Percentiles rank a stretch among this genome's conserved stretches.
phyloP scores from a whole-genome alignment of 2,113 vertebrate genomes.

The Cavia aperea region DNA sequence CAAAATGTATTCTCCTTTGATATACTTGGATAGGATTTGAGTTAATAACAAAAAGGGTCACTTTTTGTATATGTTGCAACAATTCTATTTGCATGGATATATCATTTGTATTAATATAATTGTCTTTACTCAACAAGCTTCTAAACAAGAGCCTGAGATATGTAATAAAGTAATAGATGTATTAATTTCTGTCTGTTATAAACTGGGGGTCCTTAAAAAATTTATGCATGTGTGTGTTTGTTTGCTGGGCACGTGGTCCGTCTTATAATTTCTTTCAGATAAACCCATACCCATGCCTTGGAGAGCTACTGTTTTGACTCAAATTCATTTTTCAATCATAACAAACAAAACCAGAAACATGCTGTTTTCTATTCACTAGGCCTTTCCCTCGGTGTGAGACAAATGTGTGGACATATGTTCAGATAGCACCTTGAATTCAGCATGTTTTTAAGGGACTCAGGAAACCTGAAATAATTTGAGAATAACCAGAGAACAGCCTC shows the following conservation, averaged over 20 bases:
- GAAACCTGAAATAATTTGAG: not conserved
- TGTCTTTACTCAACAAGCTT: not conserved
- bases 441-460: not conserved
- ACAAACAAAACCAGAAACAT: not conserved
- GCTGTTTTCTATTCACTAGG: rapidly evolving
- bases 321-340: not conserved
- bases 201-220: not conserved
- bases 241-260: not conserved
- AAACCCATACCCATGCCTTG: too few species aligned
- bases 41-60: not conserved
- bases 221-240: not conserved
- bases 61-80: not conserved
- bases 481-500: not conserved
- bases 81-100: not conserved
- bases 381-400: not conserved
- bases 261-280: not conserved
- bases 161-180: not conserved
- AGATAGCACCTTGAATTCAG: not conserved
- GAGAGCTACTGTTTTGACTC: not conserved
- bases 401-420: not conserved
- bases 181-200: not conserved
- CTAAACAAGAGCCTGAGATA: not conserved
- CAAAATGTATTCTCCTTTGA: not conserved
- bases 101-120: not conserved
- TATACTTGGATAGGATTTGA: not conserved